phyloP scores from a whole-genome alignment of 2,797 vertebrate species.

The Delichon dasypus region DNA sequence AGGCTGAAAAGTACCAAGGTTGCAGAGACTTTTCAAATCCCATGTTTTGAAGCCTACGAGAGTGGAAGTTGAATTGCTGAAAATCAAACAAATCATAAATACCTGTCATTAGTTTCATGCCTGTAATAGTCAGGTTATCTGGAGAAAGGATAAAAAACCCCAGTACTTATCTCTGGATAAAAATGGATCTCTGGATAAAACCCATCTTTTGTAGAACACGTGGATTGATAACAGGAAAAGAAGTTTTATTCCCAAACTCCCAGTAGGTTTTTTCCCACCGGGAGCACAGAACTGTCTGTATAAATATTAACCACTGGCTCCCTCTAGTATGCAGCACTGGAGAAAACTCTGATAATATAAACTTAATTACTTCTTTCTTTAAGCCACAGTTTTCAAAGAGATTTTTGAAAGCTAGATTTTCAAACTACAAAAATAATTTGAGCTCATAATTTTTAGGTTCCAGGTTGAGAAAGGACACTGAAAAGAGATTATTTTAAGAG shows the following conservation, averaged over 20 bases:
- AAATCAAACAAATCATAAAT: not conserved
- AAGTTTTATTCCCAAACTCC: not conserved
- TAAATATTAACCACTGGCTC: not conserved
- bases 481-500: not conserved
- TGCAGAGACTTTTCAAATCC: not conserved
- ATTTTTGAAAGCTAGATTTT: not conserved
- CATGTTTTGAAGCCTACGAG: not conserved
- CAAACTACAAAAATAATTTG: not conserved
- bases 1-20: not conserved
- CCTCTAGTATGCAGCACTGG: not conserved
- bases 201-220: not conserved
- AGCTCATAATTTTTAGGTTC: not conserved
- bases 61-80: not conserved
- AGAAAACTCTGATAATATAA: not conserved
- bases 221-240: not conserved
- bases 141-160: not conserved
- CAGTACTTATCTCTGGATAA: not conserved
- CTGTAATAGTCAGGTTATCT: not conserved
- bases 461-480: not conserved
- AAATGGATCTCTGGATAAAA: no score
- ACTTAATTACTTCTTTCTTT: slow-evolving; percentile 29
- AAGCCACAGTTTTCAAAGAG: not conserved
- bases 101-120: not conserved
- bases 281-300: not conserved
- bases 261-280: not conserved